Base-by-base conservation (phyloP, 1,140 invertebrate genomes). In the Drosophila subpulchrella region DNA sequence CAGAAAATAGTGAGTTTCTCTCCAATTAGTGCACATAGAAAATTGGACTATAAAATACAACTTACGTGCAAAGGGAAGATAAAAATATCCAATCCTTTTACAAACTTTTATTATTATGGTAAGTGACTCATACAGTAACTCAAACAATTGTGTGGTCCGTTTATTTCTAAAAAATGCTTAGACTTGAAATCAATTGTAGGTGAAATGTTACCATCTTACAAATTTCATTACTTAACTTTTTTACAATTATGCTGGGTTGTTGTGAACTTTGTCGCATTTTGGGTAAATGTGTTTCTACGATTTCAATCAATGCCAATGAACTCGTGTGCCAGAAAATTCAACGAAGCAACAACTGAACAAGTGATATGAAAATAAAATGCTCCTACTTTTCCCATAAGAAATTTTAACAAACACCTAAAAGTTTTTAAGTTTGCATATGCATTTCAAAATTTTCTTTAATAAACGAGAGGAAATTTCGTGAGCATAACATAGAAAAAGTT, bases 201-300 rank as follows among this genome's bases (percentile, higher is more conserved):
- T 2, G 0, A 13, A 66, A 15, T 1, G 11, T 17, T 11, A 61
- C 62, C 10, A 3, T 15, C 13, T 38, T 44, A 15, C 2, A 32
- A 63, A 59, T 57, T 24, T 24, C n/a, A 36, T 42, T 57, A 12
- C 17, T 24, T 32, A 75, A 79, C 53, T 84, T 84, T 84, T 55
- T 44, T 17, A 53, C 42, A 84, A 84, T 72, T 63, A 75, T 57
- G 42, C 38, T 48, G 47, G 41, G 75, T 75, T 83, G 42, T 57
- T 61, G 72, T 32, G 32, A 63, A 75, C 44, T 75, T 81, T 75
- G 24, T 39, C 5, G 54, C 50, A 24, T 38, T 3, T 53, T 44
- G 15, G 8, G 41, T 5, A 38, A 17, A 5, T 6, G 46, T 58
- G 65, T 53, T 48, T 47, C 27, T 62, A 39, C 75, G 56, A 66